Conservation (phyloP, 2,113 vertebrate species). For the Nannobrachium achirus region DNA sequence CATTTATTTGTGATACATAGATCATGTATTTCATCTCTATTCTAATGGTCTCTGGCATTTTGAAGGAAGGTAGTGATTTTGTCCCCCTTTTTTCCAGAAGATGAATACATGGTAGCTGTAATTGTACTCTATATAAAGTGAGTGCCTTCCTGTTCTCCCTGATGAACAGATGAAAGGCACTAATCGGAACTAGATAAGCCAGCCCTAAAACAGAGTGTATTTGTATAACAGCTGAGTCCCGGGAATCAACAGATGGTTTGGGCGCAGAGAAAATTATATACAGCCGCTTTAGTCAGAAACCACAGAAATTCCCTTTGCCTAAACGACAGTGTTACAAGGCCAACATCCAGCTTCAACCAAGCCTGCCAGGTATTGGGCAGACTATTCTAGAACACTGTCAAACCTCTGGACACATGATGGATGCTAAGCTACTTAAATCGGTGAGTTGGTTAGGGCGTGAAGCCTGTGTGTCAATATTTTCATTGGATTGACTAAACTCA, state of each 20-base stretch:
- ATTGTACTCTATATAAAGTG: too few relatives aligned
- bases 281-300: constrained; percentile 67
- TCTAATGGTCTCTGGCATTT: too few relatives aligned
- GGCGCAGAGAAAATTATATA: constrained; percentile 72
- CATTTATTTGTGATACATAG: too few relatives aligned
- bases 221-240: constrained; percentile 36
- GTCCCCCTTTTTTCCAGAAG: too few relatives aligned
- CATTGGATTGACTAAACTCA: constrained; percentile 9
- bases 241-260: constrained; percentile 66
- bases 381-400: constrained; percentile 11
- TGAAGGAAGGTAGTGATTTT: too few relatives aligned
- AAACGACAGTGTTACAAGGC: constrained; percentile 37
- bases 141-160: background rate
- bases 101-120: too few relatives aligned
- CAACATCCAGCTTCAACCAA: constrained; percentile 20
- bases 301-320: constrained; percentile 67
- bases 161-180: background rate
- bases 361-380: constrained; percentile 53
- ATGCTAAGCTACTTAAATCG: constrained; percentile 31
- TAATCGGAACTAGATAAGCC: constrained; percentile 2
- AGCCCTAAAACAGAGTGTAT: constrained; percentile 19
- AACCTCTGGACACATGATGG: constrained; percentile 27
- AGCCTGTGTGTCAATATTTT: background rate
- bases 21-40: too few relatives aligned
- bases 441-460: constrained; percentile 1